Evolutionary conservation across 2,888 invertebrate genomes (phyloP).

Genomic region (Drosophila eohydei): DNA sequence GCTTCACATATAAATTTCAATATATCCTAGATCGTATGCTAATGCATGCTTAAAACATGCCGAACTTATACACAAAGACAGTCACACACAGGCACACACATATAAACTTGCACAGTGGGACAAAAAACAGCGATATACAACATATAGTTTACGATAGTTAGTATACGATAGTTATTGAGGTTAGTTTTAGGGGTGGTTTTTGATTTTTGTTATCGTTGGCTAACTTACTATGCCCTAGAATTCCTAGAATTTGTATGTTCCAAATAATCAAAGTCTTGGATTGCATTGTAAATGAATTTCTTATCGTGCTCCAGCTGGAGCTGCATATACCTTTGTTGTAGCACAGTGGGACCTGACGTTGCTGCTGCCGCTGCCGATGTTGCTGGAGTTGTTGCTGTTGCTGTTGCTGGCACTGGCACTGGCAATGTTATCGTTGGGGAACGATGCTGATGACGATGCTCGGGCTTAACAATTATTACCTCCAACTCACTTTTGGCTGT

Average conservation of each 20-base stretch:
- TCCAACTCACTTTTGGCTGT: slow-evolving; percentile 61
- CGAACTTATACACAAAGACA: slow-evolving; percentile 9
- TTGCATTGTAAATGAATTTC: slow-evolving; percentile 75
- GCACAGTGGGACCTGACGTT: slow-evolving; percentile 54
- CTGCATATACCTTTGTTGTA: slow-evolving; percentile 77
- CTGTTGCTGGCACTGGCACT: slow-evolving; percentile 34
- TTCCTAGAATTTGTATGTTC: slow-evolving; percentile 63
- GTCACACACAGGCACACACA: slow-evolving; percentile 3
- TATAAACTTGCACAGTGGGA: slow-evolving; percentile 14
- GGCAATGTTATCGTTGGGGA: slow-evolving; percentile 72
- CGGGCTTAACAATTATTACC: slow-evolving; percentile 60
- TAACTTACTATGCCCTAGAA: slow-evolving; percentile 75
- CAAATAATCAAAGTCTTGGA: slow-evolving; percentile 74
- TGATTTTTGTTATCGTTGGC: slow-evolving; percentile 30
- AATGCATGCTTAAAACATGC: slow-evolving; percentile 46
- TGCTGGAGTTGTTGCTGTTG: slow-evolving; percentile 14
- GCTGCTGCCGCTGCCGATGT: slow-evolving; percentile 25
- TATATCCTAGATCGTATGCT: slow-evolving; percentile 3
- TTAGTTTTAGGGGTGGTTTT: slow-evolving; percentile 22
- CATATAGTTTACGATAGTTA: slow-evolving; percentile 58
- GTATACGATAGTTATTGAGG: slow-evolving; percentile 45
- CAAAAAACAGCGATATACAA: slow-evolving; percentile 55
- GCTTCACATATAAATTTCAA: background rate
- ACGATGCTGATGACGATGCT: slow-evolving; percentile 69
- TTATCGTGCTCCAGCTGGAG: slow-evolving; percentile 75